Conservation (phyloP, 2,113 vertebrate species). For the Propithecus coquereli region DNA sequence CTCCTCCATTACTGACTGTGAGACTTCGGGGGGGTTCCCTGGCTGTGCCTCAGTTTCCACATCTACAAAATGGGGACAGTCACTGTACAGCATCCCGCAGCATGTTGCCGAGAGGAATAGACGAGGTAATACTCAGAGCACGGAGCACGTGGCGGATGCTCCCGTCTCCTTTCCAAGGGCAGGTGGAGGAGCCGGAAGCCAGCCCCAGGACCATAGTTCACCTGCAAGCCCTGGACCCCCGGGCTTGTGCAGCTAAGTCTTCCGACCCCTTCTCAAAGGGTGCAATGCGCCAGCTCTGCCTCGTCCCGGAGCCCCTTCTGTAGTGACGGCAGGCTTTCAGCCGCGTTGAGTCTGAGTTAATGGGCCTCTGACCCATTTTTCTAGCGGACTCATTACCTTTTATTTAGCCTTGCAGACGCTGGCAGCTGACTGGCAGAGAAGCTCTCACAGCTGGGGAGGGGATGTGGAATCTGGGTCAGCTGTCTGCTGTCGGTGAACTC, state of each 20-base stretch:
- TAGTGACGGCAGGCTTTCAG: neutral
- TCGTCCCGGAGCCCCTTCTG: accelerated
- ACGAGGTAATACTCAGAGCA: neutral
- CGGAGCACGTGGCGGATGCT: too few species aligned
- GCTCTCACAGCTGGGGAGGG: neutral
- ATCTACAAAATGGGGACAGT: neutral
- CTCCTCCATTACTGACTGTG: neutral
- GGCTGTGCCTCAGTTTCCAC: neutral
- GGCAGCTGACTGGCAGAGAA: neutral
- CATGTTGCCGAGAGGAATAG: neutral
- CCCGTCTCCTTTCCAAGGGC: neutral
- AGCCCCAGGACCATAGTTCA: accelerated
- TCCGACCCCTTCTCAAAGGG: neutral
- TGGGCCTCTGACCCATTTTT: slow-evolving; percentile 40
- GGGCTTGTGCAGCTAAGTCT: too few species aligned
- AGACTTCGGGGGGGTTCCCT: neutral
- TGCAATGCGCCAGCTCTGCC: neutral
- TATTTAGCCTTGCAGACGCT: neutral
- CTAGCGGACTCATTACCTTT: neutral
- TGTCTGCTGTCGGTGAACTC: neutral
- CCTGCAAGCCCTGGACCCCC: neutral
- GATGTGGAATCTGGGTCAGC: neutral
- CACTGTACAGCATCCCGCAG: neutral
- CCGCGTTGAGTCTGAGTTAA: neutral
- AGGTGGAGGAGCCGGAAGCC: neutral